Base-by-base conservation (phyloP, 2,113 vertebrate species). In the Macaca nemestrina region DNA sequence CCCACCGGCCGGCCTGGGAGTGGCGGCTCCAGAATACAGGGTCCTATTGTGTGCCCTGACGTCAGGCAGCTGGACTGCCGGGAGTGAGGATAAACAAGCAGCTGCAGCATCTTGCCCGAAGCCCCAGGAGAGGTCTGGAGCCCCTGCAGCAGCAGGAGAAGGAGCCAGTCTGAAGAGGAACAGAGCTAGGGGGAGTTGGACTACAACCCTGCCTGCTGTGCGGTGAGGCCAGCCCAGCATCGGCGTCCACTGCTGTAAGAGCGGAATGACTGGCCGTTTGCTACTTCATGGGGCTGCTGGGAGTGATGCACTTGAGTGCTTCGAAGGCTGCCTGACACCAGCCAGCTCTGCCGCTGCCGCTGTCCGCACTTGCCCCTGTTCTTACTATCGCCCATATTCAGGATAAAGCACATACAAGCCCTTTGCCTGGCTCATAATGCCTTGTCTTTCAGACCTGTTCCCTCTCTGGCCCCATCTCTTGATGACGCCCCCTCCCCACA, bases 31-130 rank as follows among this genome's bases (percentile, higher is more conserved):
- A 50, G 95, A 91, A 87, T 40, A 98, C 90, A 92, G 97, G 59
- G 87, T 43, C 23, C 70, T 76, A 96, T 97, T 97, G 96, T 98
- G 92, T 52, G 59, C 82, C 30, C 88, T 91, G 89, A 89, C 5
- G 4, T 38, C 72, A 30, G 83, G 95, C 95, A 75, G 87, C 87
- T 55, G 94, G 90, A 73, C 93, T 20, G 91, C 70, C 18, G 78
- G 70, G 70, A 61, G 82, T 89, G 61, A 48, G 70, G 79, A 16
- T 89, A 81, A 83, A 97, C 92, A 94, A 68, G 82, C 88, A 55
- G 91, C 94, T 82, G 7, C 23, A 64, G 45, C 61, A 16, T 18
- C 23, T 59, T 4, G 10, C 57, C 55, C 13, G 82, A 67, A 90
- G 84, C 68, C 20, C 13, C 32, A 12, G 67, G 10, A 45, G 18